Evolutionary conservation across 2,113 vertebrate genomes (phyloP).

Genomic region (Cyrtonyx montezumae): DNA sequence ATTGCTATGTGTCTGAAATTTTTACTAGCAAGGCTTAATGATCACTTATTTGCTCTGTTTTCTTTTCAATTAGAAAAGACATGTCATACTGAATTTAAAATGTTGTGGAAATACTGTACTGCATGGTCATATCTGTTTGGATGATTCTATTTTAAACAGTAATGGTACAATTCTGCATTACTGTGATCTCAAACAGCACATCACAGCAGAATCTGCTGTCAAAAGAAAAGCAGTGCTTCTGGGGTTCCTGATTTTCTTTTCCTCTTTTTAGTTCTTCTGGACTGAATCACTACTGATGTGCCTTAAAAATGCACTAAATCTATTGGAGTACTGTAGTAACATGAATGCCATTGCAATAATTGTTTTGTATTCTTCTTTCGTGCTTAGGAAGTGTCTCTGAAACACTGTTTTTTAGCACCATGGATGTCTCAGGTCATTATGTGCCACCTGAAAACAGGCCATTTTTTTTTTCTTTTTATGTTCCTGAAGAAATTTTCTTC

Average conservation of each 20-base stretch:
- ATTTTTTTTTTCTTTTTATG: background rate
- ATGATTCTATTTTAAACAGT: background rate
- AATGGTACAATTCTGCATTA: background rate
- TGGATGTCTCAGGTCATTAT: background rate
- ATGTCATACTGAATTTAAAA: background rate
- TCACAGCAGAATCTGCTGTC: background rate
- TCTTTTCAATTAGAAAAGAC: background rate
- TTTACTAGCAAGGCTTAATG: background rate
- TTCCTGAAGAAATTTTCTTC: background rate
- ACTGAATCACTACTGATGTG: background rate
- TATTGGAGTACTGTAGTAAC: background rate
- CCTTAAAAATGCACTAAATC: conserved; percentile 12
- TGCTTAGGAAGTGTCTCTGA: background rate
- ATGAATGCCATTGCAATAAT: background rate
- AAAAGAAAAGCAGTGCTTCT: background rate
- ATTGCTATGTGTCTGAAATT: background rate
- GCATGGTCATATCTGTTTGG: background rate
- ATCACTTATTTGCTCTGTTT: background rate
- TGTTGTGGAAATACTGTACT: background rate
- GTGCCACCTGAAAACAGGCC: background rate
- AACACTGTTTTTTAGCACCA: background rate
- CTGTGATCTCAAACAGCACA: background rate
- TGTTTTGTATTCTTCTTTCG: background rate
- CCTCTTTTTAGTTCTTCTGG: background rate
- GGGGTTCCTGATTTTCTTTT: background rate